phyloP scores from a whole-genome alignment of 2,797 vertebrate species.

The Eulemur rubriventer region DNA sequence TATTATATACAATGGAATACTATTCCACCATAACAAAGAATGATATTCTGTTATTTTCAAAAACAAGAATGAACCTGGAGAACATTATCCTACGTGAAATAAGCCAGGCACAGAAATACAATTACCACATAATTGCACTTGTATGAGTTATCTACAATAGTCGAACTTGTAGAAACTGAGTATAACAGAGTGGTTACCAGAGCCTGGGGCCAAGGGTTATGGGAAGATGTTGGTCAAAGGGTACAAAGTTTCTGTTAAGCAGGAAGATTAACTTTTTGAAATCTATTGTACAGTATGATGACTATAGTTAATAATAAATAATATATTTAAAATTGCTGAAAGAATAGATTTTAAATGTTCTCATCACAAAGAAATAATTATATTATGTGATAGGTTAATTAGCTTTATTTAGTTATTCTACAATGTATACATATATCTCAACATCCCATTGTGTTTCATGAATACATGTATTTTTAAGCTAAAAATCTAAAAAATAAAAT shows the following conservation, averaged over 20 bases:
- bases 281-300: background rate
- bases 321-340: background rate
- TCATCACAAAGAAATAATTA: background rate
- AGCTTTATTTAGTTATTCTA: background rate
- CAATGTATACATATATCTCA: background rate
- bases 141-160: background rate
- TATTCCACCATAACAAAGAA: background rate
- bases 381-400: background rate
- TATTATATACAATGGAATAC: background rate
- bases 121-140: background rate
- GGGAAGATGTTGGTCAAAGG: background rate
- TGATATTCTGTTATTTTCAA: background rate
- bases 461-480: background rate
- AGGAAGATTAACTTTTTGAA: background rate
- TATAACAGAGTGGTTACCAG: background rate
- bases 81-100: background rate
- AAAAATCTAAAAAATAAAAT: background rate
- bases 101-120: background rate
- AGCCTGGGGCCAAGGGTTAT: background rate
- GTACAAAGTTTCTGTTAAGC: background rate
- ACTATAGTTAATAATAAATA: background rate
- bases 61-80: background rate
- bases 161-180: background rate
- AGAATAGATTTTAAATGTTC: background rate
- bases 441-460: background rate